Base-by-base conservation (phyloP, 1,140 invertebrate species). In the Bursaphelenchus mucronatus region DNA sequence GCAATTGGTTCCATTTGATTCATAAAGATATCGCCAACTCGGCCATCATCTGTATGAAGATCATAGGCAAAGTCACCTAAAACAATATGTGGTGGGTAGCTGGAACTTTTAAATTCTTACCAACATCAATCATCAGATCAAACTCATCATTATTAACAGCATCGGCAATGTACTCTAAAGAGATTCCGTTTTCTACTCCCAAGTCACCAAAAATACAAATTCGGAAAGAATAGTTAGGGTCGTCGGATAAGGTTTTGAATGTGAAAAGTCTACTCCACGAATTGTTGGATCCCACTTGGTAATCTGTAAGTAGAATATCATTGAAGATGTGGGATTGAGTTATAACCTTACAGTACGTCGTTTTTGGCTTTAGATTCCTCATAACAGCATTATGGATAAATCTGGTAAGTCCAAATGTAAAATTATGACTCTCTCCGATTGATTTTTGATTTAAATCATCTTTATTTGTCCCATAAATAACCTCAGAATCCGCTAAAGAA, bases 11-110 rank as follows among this genome's bases (percentile, higher is more conserved):
- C 70, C 9, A 84, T 74, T 57, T 68, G 45, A 11, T 75, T 76
- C 61, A 83, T 69, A 61, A 76, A 84, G 47, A 71, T 68, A 65
- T 83, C 83, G 8, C 83, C 82, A 30, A 79, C 76, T 10, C 46
- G 4, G 8, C 78, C 78, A 51, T 78, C 71, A 55, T 82, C 71
- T 0, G 63, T 71, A 19, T 79, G 70, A 10, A 84, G 63, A 68
- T 83, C 81, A 39, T 59, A 59, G 41, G 53, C n/a, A 55, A 55
- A 30, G 30, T 30, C 30, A 1, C 30, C 30, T 55, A 44, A 55
- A 55, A n/a, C 41, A 55, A 43, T 1, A 55, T 55, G 39, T 59
- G 30, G 30, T 30, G 1, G 2, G 5, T 30, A 30, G 2, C 30
- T 30, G 5, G 30, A 30, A 5, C 5, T 30, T 30, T 30, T 30